phyloP scores from a whole-genome alignment of 2,113 vertebrate genomes.

The Fulica atra region DNA sequence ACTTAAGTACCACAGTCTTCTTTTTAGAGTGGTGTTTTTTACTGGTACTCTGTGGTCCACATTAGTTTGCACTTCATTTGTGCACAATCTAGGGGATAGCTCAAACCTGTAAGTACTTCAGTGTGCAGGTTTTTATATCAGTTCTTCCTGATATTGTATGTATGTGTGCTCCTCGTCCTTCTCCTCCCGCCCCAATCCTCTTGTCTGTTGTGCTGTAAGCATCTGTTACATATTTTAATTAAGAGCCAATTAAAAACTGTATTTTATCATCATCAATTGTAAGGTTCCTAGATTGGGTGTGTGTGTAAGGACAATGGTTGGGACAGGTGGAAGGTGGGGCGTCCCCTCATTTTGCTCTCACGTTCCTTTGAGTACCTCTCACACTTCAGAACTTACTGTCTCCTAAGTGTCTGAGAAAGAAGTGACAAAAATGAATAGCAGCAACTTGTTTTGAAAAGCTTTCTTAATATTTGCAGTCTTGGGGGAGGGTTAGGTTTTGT shows the following conservation, averaged over 20 bases:
- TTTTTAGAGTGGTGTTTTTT: background rate
- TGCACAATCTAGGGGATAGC: background rate
- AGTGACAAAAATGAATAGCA: background rate
- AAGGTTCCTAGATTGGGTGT: background rate
- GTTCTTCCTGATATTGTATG: background rate
- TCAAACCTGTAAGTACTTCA: background rate
- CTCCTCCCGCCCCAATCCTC: background rate
- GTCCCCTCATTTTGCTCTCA: background rate
- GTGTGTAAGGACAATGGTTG: background rate
- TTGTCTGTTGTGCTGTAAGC: background rate
- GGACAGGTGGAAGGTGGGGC: background rate
- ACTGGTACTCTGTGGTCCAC: background rate
- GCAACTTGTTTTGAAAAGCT: background rate
- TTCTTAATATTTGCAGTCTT: background rate
- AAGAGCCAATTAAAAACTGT: background rate
- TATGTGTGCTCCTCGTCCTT: background rate
- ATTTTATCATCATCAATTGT: background rate
- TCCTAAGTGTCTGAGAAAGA: background rate
- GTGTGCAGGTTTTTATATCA: background rate
- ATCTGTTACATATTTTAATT: background rate
- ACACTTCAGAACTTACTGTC: background rate
- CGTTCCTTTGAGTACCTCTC: background rate
- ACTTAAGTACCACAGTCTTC: background rate
- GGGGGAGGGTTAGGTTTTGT: background rate
- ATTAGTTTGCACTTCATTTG: background rate